Percentiles rank a stretch among this genome's conserved stretches.
These are phyloP conservation scores for Hypotaenidia philippensis DNA, from an alignment of 2,797 vertebrate species.

Conservation along the genomic window DNA sequence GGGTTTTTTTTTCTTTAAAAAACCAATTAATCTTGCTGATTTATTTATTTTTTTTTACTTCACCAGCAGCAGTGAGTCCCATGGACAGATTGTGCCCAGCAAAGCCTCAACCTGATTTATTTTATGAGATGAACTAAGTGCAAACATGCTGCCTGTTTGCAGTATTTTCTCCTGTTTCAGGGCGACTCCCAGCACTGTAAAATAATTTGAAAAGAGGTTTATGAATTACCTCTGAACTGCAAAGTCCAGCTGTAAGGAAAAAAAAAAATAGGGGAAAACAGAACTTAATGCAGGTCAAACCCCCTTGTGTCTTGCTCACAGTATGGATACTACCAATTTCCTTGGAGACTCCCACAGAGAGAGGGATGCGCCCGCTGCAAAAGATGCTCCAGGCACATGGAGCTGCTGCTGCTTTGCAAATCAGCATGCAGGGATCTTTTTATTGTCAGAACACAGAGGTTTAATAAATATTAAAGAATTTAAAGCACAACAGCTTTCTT, in stretches of 20 bases:
- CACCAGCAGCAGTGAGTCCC: background rate
- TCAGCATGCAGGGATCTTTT: rapidly evolving
- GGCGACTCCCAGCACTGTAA: background rate
- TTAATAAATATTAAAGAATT: background rate
- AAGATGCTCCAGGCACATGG: background rate
- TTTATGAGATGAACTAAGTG: background rate
- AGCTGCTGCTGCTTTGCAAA: background rate
- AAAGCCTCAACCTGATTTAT: background rate
- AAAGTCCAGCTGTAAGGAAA: background rate
- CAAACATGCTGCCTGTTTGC: background rate
- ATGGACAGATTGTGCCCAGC: background rate
- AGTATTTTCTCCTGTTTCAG: background rate
- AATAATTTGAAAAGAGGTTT: background rate
- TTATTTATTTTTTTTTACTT: background rate
- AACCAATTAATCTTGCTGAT: background rate
- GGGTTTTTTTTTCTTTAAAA: background rate
- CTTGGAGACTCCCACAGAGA: background rate
- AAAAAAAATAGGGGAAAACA: background rate
- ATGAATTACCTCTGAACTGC: background rate
- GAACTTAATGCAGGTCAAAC: background rate
- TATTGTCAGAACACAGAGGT: background rate
- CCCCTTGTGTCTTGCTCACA: background rate
- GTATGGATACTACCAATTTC: background rate
- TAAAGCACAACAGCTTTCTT: background rate
- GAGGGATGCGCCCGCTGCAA: background rate